Evolutionary conservation across 2,113 vertebrate genomes (phyloP), one percentile per base, ranked within the genome.

Genomic region (Tragelaphus strepsiceros): DNA sequence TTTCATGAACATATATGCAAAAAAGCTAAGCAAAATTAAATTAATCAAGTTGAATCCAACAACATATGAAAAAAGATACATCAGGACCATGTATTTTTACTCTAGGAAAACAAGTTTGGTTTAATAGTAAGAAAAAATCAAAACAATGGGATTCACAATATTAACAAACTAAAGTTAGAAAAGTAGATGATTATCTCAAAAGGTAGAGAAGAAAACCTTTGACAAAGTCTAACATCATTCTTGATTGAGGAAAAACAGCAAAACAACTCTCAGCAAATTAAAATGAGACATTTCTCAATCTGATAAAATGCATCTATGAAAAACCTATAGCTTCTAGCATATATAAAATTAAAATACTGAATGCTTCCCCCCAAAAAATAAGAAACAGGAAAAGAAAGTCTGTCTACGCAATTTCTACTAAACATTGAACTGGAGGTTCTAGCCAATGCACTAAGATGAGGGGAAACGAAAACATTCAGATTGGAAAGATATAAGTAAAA

Each of bases 161-260:
- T 90, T 94, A 95, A 94, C 24, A 90, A 67, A 82, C 24, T 93
- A 93, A 96, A 87, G 80, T 58, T 67, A 80, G 19, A 88, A 96
- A 94, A 93, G 5, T 4, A 84, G 77, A 43, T 39, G 32, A 80
- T 84, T 77, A 81, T 87, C 10, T 87, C 46, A 62, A 28, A 26
- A 87, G 5, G 92, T 24, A 35, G 24, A 51, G 61, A 54, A 71
- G 39, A 78, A 83, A 32, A 0, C 10, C 35, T 51, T 86, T 91
- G 24, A 92, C 7, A 87, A 93, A 35, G 11, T 77, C 17, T 86
- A 85, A 86, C 32, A 93, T 91, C 17, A 82, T 56, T 88, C 58
- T 19, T 92, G 12, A 78, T 62, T 84, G 81, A 51, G 21, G 30
- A 54, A 19, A 26, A 35, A 54, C 32, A 87, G 56, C 39, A 77